Evolutionary conservation across 2,113 vertebrate genomes (phyloP).

Genomic region (Myanophis thanlyinensis): DNA sequence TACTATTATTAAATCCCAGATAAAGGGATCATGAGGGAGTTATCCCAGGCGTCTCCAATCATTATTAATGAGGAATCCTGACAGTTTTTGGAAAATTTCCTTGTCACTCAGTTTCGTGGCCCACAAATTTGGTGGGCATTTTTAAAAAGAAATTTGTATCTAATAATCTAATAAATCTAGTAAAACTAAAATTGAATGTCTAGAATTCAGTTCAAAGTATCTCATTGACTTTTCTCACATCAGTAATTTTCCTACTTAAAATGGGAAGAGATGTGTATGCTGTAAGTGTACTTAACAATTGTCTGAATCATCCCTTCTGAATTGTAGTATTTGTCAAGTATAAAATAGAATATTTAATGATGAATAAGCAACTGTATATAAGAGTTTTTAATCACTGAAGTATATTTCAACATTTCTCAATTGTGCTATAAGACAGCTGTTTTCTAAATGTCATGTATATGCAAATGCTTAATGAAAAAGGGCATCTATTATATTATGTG

Average conservation of each 20-base stretch:
- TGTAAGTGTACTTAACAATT: background rate
- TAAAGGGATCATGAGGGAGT: background rate
- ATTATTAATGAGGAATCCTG: background rate
- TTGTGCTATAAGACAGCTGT: background rate
- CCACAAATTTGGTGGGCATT: background rate
- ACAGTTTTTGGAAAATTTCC: background rate
- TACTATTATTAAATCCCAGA: background rate
- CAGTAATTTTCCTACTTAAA: background rate
- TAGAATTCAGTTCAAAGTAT: background rate
- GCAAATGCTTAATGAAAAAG: background rate
- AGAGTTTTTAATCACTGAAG: background rate
- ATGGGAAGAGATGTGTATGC: background rate
- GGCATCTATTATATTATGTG: background rate
- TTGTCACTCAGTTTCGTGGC: background rate
- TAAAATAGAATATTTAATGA: background rate
- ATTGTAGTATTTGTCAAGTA: background rate
- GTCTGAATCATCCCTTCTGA: background rate
- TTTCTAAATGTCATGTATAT: background rate
- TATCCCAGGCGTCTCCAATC: background rate
- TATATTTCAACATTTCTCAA: background rate
- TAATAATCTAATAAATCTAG: background rate
- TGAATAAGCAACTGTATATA: background rate
- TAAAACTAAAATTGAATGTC: background rate
- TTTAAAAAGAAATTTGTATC: background rate
- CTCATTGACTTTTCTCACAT: background rate